phyloP scores from a whole-genome alignment of 2,888 invertebrate genomes.

The Nasonia oneida region DNA sequence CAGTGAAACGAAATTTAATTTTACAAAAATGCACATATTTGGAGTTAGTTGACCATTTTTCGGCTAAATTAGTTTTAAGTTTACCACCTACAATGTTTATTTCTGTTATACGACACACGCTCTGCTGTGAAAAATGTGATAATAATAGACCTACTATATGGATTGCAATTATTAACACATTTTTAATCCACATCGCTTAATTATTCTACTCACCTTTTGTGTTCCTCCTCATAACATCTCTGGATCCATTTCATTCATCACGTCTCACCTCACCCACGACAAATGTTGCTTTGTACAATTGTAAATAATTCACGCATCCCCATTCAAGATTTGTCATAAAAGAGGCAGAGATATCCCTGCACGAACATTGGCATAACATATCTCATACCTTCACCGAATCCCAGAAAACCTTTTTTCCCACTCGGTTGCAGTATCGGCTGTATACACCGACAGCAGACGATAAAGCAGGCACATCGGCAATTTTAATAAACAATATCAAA shows the following conservation, averaged over 20 bases:
- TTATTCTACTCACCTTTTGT: conserved; percentile 1
- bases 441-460: not conserved
- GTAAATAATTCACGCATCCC: conserved; percentile 6
- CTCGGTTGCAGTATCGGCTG: not conserved
- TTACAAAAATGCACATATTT: conserved; percentile 72
- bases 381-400: conserved; percentile 6
- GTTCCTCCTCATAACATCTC: conserved; percentile 18
- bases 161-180: conserved; percentile 28
- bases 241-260: conserved; percentile 17
- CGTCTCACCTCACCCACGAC: not conserved
- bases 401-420: not conserved
- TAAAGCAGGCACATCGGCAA: not conserved
- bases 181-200: conserved; percentile 37
- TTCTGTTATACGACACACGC: conserved; percentile 21
- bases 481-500: not conserved
- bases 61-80: conserved; percentile 46
- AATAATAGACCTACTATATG: not conserved
- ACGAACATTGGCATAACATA: conserved; percentile 21
- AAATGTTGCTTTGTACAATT: conserved; percentile 26
- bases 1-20: conserved; percentile 27
- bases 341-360: conserved; percentile 37
- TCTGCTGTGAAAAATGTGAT: conserved; percentile 32
- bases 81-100: conserved; percentile 31
- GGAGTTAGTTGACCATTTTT: conserved; percentile 72
- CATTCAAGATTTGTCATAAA: conserved; percentile 41